Evolutionary conservation across 2,888 invertebrate species (phyloP).

Genomic region (Hydraecia micacea): DNA sequence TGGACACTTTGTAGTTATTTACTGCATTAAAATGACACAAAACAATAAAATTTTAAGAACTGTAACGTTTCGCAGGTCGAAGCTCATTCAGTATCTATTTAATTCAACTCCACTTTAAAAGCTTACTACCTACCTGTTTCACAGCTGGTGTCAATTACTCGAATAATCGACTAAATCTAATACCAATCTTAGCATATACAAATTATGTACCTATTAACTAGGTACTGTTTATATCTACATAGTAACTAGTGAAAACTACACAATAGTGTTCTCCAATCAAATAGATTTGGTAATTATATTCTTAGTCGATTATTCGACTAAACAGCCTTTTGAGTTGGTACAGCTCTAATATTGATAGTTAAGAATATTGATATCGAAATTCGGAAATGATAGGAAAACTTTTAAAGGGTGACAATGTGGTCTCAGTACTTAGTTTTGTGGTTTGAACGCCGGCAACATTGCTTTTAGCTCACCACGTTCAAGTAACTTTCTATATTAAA

Average conservation of each 20-base stretch:
- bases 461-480: slow-evolving; percentile 34
- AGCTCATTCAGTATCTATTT: background rate
- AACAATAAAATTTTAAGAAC: background rate
- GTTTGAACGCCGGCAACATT: background rate
- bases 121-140: background rate
- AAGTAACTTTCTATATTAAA: slow-evolving; percentile 13
- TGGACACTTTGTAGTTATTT: background rate
- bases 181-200: background rate
- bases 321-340: slow-evolving; percentile 26
- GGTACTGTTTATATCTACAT: slow-evolving; percentile 5
- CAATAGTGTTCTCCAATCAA: background rate
- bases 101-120: slow-evolving; percentile 12
- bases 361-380: background rate
- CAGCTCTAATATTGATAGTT: slow-evolving; percentile 20
- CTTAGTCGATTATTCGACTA: slow-evolving; percentile 46
- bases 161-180: slow-evolving; percentile 42
- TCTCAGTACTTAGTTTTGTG: background rate
- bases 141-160: slow-evolving; percentile 15
- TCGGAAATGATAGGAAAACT: slow-evolving; percentile 8
- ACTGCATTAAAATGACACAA: background rate
- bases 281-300: background rate
- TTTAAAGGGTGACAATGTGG: slow-evolving; percentile 12
- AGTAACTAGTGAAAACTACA: background rate
- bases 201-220: slow-evolving; percentile 23
- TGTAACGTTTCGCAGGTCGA: background rate